phyloP scores from a whole-genome alignment of 2,888 invertebrate genomes.

The Ceriagrion tenellum region DNA sequence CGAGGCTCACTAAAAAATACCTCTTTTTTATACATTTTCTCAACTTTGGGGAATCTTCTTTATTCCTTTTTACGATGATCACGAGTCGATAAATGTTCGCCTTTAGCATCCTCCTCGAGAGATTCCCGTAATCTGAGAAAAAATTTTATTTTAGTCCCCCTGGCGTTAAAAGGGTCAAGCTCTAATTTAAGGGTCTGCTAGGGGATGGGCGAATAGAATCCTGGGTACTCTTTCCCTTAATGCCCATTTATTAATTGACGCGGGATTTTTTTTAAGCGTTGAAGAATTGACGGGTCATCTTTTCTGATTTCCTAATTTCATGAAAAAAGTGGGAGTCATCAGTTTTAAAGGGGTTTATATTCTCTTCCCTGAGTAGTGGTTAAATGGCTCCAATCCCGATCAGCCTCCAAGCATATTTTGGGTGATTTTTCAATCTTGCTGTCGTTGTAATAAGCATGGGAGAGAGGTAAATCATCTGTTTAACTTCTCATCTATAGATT shows the following conservation, averaged over 20 bases:
- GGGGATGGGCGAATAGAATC: background rate
- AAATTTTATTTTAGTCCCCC: background rate
- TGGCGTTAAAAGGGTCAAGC: background rate
- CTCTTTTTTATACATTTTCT: background rate
- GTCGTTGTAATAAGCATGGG: no score
- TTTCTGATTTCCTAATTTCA: no score
- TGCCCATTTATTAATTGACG: background rate
- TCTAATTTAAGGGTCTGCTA: background rate
- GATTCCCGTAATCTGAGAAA: background rate
- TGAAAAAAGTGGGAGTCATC: no score
- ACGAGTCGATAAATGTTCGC: background rate
- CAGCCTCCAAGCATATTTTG: no score
- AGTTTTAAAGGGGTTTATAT: no score
- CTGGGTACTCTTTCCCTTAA: background rate
- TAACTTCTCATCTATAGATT: no score
- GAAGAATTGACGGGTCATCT: no score
- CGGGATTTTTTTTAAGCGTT: background rate
- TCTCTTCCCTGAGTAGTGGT: no score
- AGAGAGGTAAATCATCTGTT: no score
- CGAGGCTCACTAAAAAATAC: background rate
- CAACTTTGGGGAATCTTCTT: background rate
- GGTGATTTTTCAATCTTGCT: no score
- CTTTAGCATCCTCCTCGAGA: background rate
- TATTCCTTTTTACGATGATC: background rate
- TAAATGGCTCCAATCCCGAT: no score